Conservation (phyloP, 2,797 vertebrate species). For the Cossypha caffra region DNA sequence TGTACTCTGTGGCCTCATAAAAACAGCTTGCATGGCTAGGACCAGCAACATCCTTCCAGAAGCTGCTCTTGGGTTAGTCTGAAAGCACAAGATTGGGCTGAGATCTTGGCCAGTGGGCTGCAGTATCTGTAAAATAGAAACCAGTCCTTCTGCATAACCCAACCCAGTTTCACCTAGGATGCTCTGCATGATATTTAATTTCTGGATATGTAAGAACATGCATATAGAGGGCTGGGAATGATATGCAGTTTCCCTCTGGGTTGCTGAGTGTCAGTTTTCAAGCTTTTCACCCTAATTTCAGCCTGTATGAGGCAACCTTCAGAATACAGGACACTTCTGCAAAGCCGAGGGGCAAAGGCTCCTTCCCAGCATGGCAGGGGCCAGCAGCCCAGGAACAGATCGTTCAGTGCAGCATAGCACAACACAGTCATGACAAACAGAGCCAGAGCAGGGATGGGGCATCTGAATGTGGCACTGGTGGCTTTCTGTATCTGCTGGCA, state of each 20-base stretch:
- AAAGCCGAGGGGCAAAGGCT: neutral
- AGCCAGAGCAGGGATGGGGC: neutral
- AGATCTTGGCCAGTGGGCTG: neutral
- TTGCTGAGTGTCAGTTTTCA: neutral
- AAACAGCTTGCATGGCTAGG: neutral
- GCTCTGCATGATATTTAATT: neutral
- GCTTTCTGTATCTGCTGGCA: neutral
- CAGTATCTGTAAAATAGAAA: neutral
- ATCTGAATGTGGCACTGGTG: neutral
- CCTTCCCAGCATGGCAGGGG: rapidly evolving
- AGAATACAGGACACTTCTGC: neutral
- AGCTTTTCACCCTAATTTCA: neutral
- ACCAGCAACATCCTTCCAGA: neutral
- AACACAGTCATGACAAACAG: rapidly evolving
- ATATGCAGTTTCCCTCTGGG: neutral
- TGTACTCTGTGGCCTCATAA: neutral
- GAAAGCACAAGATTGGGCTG: neutral
- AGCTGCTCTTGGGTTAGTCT: neutral
- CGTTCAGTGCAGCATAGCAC: rapidly evolving
- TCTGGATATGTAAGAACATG: neutral
- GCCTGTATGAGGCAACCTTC: neutral
- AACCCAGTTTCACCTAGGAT: neutral
- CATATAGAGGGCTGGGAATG: neutral
- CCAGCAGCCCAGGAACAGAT: neutral
- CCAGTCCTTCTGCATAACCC: neutral